Percentiles rank a stretch among this genome's conserved stretches.
Evolutionary conservation across 2,797 vertebrate species (phyloP).

Genomic region (Amniataba percoides): DNA sequence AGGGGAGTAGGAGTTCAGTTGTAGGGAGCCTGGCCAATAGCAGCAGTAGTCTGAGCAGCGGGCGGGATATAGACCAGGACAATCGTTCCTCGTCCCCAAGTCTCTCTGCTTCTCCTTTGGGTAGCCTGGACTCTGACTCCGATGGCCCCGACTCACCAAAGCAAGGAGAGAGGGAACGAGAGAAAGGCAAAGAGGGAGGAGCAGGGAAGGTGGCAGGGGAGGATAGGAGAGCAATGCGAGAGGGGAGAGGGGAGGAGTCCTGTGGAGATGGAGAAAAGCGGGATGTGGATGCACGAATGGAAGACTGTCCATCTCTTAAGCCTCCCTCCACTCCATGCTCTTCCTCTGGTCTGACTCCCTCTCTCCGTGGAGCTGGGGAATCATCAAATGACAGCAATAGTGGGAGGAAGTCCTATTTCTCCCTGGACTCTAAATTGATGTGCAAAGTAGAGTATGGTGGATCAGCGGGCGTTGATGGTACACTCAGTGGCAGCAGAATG

Average conservation of each 20-base stretch:
- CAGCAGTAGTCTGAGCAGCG: constrained; percentile 96
- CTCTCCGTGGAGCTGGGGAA: constrained; percentile 81
- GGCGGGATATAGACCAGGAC: constrained; percentile 98
- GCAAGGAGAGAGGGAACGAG: constrained; percentile 82
- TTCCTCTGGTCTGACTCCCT: constrained; percentile 77
- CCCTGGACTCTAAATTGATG: constrained; percentile 86
- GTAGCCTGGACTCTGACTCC: constrained; percentile 96
- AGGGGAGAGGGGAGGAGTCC: constrained; percentile 80
- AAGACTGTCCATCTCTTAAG: constrained; percentile 83
- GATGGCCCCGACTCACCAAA: constrained; percentile 90
- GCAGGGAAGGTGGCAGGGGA: constrained; percentile 79
- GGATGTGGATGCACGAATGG: constrained; percentile 78
- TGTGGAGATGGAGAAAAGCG: constrained; percentile 82
- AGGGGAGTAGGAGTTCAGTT: constrained; percentile 89
- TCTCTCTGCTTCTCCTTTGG: constrained; percentile 95
- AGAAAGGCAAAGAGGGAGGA: constrained; percentile 83
- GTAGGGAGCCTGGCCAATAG: constrained; percentile 95
- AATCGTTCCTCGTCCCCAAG: constrained; percentile 99
- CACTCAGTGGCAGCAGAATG: constrained; percentile 79
- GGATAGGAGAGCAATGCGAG: constrained; percentile 76
- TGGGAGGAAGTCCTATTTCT: constrained; percentile 86
- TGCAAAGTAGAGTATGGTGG: constrained; percentile 85
- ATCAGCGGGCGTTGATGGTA: constrained; percentile 65
- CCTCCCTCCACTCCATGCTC: constrained; percentile 80
- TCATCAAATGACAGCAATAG: constrained; percentile 78